phyloP scores from a whole-genome alignment of 2,888 invertebrate species.

The Helobdella robusta region DNA sequence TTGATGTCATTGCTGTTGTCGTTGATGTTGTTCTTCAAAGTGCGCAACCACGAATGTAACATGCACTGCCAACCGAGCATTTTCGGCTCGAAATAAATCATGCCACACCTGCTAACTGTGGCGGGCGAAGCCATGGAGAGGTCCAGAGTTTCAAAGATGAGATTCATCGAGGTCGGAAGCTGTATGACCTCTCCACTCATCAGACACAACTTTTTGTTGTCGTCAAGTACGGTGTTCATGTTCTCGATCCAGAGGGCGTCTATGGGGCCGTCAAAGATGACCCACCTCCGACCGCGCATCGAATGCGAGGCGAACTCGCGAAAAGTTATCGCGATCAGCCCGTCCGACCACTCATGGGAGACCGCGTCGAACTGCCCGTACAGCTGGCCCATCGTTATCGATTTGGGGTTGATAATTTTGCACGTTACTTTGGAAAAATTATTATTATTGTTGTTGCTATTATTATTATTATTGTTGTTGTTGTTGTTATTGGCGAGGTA shows the following conservation, averaged over 20 bases:
- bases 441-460: not conserved
- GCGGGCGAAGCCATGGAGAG: conserved; percentile 69
- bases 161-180: conserved; percentile 73
- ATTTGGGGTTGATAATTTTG: conserved; percentile 78
- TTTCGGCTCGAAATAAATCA: conserved; percentile 82
- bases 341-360: conserved; percentile 76
- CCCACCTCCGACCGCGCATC: conserved; percentile 71
- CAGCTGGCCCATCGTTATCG: conserved; percentile 81
- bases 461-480: not conserved
- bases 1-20: no score
- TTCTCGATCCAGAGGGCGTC: conserved; percentile 52
- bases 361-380: conserved; percentile 84
- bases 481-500: conserved; percentile 54
- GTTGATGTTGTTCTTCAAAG: no score
- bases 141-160: conserved; percentile 90
- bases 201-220: conserved; percentile 59
- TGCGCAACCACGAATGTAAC: conserved; percentile 69
- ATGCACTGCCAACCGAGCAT: conserved; percentile 74
- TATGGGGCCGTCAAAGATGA: conserved; percentile 57
- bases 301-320: conserved; percentile 60
- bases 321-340: conserved; percentile 54
- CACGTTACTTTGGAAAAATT: conserved; percentile 58
- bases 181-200: conserved; percentile 96
- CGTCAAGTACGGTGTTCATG: conserved; percentile 51
- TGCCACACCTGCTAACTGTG: conserved; percentile 82